These are phyloP conservation scores for Allophyes oxyacanthae DNA, from an alignment of 2,888 invertebrate species.

Conservation along the genomic window DNA sequence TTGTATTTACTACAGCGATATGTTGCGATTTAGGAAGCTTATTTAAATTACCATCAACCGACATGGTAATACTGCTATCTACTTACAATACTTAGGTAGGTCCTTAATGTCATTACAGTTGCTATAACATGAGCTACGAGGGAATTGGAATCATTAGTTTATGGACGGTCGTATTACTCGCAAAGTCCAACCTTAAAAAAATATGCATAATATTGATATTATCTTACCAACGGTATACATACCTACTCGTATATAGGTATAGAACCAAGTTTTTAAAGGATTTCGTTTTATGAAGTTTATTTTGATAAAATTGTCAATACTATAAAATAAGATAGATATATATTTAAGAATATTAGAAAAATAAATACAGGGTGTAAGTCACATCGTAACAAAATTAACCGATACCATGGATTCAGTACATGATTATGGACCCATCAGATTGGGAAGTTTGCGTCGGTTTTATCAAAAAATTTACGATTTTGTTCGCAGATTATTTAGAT, in stretches of 20 bases:
- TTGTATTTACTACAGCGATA: constrained; percentile 7
- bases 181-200: constrained; percentile 58
- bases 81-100: constrained; percentile 3
- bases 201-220: constrained; percentile 25
- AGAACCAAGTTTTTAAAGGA: constrained; percentile 1
- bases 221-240: background rate
- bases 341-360: no score
- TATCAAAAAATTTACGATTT: no score
- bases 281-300: background rate
- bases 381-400: no score
- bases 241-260: no score
- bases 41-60: constrained; percentile 11
- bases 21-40: constrained; percentile 11
- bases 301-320: no score
- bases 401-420: no score
- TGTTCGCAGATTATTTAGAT: no score
- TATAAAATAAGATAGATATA: no score
- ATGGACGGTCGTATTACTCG: constrained; percentile 45
- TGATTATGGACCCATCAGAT: no score
- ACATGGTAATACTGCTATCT: background rate
- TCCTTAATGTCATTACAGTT: constrained; percentile 34
- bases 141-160: constrained; percentile 59
- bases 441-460: no score
- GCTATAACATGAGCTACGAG: constrained; percentile 52
- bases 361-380: no score